Conservation (phyloP, 2,797 vertebrate genomes). For the Garrulus glandarius region DNA sequence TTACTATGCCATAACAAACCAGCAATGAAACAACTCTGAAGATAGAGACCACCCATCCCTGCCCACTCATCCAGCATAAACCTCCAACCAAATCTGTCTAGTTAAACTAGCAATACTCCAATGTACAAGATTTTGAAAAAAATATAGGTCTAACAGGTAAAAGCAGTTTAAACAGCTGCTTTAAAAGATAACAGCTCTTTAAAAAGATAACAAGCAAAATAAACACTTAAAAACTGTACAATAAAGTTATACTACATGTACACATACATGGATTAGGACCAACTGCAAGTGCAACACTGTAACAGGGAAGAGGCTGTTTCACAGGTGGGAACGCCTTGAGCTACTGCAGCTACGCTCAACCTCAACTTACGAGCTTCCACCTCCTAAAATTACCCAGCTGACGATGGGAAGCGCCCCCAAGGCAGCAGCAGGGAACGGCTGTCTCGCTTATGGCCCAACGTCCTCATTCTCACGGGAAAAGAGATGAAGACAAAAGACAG, state of each 20-base stretch:
- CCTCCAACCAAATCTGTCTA: accelerated
- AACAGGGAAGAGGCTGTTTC: not conserved
- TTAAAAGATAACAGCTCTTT: not conserved
- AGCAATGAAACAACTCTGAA: not conserved
- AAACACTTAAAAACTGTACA: accelerated
- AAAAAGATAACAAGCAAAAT: not conserved
- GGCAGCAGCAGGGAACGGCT: not conserved
- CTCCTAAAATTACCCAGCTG: not conserved
- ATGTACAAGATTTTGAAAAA: accelerated
- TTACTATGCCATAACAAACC: not conserved
- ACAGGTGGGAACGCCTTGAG: not conserved
- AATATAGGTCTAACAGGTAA: accelerated
- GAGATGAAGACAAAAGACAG: accelerated
- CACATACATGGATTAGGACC: accelerated
- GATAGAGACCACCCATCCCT: not conserved
- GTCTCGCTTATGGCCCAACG: accelerated
- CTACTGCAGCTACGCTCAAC: not conserved
- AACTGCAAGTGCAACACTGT: accelerated
- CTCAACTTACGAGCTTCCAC: accelerated
- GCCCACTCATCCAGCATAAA: no score
- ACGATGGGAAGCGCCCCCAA: no score
- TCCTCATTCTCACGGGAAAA: accelerated
- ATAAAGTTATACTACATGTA: accelerated
- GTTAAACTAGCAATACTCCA: not conserved
- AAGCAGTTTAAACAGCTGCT: not conserved